Evolutionary conservation across 2,888 invertebrate genomes (phyloP).

Genomic region (Acanthosepion lycidas): DNA sequence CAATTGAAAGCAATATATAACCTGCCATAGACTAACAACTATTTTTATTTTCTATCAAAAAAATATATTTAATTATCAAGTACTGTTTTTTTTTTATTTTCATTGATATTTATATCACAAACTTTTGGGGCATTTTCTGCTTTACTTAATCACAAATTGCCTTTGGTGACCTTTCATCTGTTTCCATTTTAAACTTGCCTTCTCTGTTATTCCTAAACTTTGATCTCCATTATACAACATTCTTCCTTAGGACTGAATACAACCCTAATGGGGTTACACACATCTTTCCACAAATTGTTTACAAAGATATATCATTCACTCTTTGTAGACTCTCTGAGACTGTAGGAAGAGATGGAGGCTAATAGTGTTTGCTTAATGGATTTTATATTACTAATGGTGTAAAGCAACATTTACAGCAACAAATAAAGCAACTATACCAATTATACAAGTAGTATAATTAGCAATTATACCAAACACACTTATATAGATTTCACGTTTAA

Average conservation of each 20-base stretch:
- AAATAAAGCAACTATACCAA: background rate
- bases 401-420: background rate
- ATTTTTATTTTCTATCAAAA: no score
- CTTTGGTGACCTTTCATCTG: no score
- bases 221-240: no score
- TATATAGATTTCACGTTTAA: background rate
- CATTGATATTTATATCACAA: no score
- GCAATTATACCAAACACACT: background rate
- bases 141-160: no score
- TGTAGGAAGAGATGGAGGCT: background rate
- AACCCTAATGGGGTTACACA: background rate
- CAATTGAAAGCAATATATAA: no score
- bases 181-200: no score
- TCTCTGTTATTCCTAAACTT: no score
- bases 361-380: background rate
- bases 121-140: no score
- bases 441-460: background rate
- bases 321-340: background rate
- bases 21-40: no score
- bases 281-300: background rate
- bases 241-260: background rate
- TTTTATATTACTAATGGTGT: background rate
- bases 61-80: no score
- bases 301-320: background rate
- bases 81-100: no score